Evolutionary conservation across 2,797 vertebrate genomes (phyloP).

Genomic region (Anniella stebbinsi): DNA sequence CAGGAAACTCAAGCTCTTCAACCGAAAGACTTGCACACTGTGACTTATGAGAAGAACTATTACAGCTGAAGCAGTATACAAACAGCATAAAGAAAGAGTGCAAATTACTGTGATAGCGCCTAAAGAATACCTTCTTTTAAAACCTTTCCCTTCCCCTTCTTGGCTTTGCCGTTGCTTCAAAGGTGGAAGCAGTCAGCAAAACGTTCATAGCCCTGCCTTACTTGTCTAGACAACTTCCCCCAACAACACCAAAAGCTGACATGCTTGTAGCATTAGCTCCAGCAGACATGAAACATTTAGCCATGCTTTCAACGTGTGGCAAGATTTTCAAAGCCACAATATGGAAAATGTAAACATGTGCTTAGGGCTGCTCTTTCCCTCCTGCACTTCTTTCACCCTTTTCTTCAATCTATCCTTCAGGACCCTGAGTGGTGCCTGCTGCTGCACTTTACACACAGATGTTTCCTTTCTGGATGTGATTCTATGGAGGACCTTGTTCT

Average conservation of each 20-base stretch:
- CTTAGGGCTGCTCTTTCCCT: rapidly evolving
- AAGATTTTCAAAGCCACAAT: constrained; percentile 25
- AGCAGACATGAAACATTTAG: constrained; percentile 27
- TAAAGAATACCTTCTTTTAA: background rate
- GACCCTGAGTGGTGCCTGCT: constrained; percentile 35
- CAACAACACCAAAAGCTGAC: constrained; percentile 15
- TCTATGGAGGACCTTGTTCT: constrained; percentile 14
- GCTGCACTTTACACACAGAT: constrained; percentile 29
- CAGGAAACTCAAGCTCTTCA: background rate
- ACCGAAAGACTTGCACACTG: background rate
- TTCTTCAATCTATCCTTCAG: constrained; percentile 23
- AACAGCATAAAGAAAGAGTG: background rate
- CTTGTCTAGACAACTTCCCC: background rate
- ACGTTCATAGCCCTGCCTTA: background rate
- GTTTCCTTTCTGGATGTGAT: constrained; percentile 51
- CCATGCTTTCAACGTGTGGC: constrained; percentile 10
- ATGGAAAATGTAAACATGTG: constrained; percentile 10
- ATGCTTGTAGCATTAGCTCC: background rate
- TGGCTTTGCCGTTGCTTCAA: background rate
- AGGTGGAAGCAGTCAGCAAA: background rate
- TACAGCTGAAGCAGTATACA: background rate
- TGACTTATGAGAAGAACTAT: background rate
- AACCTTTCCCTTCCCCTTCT: background rate
- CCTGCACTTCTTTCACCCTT: background rate
- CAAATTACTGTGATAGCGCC: background rate